Base-by-base conservation (phyloP, 2,113 vertebrate species). In the Deroptyus accipitrinus region DNA sequence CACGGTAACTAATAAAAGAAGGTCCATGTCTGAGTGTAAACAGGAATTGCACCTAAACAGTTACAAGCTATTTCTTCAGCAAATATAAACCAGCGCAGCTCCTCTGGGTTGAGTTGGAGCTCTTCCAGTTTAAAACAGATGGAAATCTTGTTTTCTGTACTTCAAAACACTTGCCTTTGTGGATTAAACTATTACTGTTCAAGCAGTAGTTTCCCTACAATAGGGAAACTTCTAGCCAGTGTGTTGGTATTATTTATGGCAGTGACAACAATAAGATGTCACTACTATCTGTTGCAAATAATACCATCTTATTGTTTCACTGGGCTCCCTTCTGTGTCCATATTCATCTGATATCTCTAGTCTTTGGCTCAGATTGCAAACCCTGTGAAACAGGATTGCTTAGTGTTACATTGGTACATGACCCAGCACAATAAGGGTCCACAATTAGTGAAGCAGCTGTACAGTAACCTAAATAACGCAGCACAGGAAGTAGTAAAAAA, bases 1-100 rank as follows among this genome's bases (percentile, higher is more conserved):
- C 91, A 97, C 96, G 0, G 35, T 90, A 62, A 97, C 97, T 97
- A 74, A 24, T 62, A 74, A 81, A 86, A 83, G 23, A 82, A 78
- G 12, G 10, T 25, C 7, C 57, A 72, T 6, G 28, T 31, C 63
- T 46, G 39, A 57, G 35, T 8, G 52, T 48, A 59, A 88, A 69
- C 31, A 11, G 25, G 44, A 90, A n/a, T 46, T 78, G 90, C 61
- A 66, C 30, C 61, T 35, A 23, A 92, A 72, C 2, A 3, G 5
- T 30, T 69, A 35, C 17, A 33, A 62, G 42, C 11, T 62, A 2
- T 27, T 82, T 67, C 44, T 86, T 69, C 66, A 91, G 48, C 41
- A 63, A 13, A 63, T 23, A 13, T 13, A 75, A 92, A 86, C 17
- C 30, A 19, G 35, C 18, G 66, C 31, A 82, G 54, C 18, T 61